Percentiles rank a stretch among this genome's conserved stretches.
Evolutionary conservation across 2,797 vertebrate genomes (phyloP).

Genomic region (Falco novaeseelandiae): DNA sequence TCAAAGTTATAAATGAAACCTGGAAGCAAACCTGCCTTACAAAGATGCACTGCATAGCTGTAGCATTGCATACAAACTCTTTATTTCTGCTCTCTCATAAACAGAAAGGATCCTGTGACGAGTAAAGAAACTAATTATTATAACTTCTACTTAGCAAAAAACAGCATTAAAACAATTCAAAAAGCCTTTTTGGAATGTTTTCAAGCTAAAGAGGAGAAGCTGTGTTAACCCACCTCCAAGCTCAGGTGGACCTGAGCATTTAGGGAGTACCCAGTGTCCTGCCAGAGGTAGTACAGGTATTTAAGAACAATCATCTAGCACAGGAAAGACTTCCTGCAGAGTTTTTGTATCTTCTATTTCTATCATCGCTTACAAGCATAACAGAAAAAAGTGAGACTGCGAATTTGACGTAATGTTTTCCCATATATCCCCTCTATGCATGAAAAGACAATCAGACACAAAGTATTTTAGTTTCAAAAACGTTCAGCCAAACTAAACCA

Average conservation of each 20-base stretch:
- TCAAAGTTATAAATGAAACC: neutral
- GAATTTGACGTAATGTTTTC: neutral
- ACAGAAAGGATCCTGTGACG: neutral
- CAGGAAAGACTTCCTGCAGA: neutral
- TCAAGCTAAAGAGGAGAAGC: neutral
- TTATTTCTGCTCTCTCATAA: neutral
- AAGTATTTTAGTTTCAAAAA: conserved; percentile 3
- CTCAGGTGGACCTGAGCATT: neutral
- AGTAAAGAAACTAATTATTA: neutral
- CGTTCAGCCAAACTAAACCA: neutral
- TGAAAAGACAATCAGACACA: neutral
- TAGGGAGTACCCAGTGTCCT: neutral
- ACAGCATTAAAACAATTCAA: neutral
- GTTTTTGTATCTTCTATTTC: neutral
- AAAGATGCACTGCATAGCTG: neutral
- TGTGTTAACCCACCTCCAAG: neutral
- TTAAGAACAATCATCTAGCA: neutral
- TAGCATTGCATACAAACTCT: neutral
- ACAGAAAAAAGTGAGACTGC: neutral
- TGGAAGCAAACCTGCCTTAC: neutral
- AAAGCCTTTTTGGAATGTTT: neutral
- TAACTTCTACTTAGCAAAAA: neutral
- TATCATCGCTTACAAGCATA: neutral
- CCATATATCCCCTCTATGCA: neutral
- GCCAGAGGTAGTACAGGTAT: neutral